Percentiles rank a stretch among this genome's conserved stretches.
Conservation (phyloP, 2,113 vertebrate genomes). For the Corydoras maculifer region DNA sequence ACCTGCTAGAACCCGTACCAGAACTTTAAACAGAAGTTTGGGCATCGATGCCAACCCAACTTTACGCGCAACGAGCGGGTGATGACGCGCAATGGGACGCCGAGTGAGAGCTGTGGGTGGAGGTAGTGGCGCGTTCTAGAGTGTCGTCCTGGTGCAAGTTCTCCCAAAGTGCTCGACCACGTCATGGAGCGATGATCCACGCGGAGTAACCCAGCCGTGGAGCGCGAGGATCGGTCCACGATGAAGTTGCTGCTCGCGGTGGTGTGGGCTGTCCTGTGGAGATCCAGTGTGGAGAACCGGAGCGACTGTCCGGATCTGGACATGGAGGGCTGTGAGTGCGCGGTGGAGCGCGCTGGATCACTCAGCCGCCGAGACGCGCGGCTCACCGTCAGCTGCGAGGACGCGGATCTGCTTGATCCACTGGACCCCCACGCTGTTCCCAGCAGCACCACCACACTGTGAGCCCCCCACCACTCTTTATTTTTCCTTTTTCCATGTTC, state of each 20-base stretch:
- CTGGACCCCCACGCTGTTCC: conserved; percentile 75
- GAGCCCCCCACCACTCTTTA: conserved; percentile 46
- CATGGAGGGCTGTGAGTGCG: conserved; percentile 79
- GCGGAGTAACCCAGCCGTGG: neutral
- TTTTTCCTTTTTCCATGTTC: too few relatives aligned
- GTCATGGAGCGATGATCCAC: neutral
- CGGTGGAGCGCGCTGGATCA: conserved; percentile 73
- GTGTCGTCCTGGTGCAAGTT: too few relatives aligned
- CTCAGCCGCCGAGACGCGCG: conserved; percentile 67
- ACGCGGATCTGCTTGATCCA: conserved; percentile 78
- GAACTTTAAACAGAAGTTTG: neutral
- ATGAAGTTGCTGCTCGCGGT: conserved; percentile 56
- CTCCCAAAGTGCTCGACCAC: too few relatives aligned
- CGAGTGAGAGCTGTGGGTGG: too few relatives aligned
- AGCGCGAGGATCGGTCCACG: neutral
- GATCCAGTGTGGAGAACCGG: conserved; percentile 59
- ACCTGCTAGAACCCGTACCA: neutral
- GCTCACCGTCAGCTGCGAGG: conserved; percentile 74
- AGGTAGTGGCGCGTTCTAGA: too few relatives aligned
- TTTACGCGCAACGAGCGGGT: too few relatives aligned
- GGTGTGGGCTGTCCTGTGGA: conserved; percentile 56
- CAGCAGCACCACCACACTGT: conserved; percentile 79
- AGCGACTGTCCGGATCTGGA: conserved; percentile 78
- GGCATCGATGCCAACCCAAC: too few relatives aligned
- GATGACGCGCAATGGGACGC: too few relatives aligned